These are phyloP conservation scores for Chalcis sispes DNA, from an alignment of 2,888 invertebrate species.

Conservation along the genomic window DNA sequence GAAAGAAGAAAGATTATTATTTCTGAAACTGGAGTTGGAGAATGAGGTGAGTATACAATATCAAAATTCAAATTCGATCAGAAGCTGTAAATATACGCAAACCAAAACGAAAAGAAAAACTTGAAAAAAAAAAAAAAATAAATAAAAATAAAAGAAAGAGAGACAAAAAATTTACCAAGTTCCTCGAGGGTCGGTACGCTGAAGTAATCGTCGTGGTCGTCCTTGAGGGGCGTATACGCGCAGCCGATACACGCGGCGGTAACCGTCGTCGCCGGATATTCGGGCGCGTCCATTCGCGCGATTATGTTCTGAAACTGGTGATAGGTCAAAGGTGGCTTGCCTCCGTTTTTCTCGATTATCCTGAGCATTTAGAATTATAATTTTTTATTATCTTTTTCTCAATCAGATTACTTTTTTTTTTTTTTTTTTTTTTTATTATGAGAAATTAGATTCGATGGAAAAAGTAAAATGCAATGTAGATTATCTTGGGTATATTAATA, in stretches of 20 bases:
- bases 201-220: slow-evolving; percentile 89
- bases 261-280: slow-evolving; percentile 80
- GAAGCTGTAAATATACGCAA: too few species aligned
- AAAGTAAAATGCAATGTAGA: too few species aligned
- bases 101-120: too few species aligned
- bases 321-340: slow-evolving; percentile 89
- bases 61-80: too few species aligned
- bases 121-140: too few species aligned
- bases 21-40: background rate
- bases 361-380: too few species aligned
- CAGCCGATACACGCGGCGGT: slow-evolving; percentile 78
- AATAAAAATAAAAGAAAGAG: background rate
- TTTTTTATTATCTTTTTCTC: too few species aligned
- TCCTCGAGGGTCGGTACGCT: slow-evolving; percentile 92
- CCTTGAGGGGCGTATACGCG: slow-evolving; percentile 82
- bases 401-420: too few species aligned
- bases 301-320: slow-evolving; percentile 90
- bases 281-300: slow-evolving; percentile 86
- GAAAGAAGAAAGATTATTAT: slow-evolving; percentile 16
- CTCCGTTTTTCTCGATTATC: slow-evolving; percentile 88
- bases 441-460: too few species aligned
- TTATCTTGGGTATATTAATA: too few species aligned
- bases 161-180: slow-evolving; percentile 79
- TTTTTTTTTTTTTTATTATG: too few species aligned
- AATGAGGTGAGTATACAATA: too few species aligned